Base-by-base conservation (phyloP, 2,797 vertebrate species). In the Siniperca obscura region DNA sequence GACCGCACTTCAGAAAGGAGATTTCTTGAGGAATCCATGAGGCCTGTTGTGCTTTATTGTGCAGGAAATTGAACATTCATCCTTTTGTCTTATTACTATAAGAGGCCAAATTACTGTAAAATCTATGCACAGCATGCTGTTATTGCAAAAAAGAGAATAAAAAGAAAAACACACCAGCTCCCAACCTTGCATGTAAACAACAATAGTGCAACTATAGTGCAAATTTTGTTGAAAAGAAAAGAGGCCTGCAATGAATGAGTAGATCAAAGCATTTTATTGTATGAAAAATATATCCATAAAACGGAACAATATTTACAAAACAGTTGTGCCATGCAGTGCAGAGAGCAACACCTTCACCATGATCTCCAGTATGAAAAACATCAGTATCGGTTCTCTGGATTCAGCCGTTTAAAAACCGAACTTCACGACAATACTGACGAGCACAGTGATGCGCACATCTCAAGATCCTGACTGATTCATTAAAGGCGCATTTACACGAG, bases 321-420 rank as follows among this genome's bases (percentile, higher is more conserved):
- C 76, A 75, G 52, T 74, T 67, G 78, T 61, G 61, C 84, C 83
- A 71, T 62, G 70, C 86, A 85, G 82, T 81, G 50, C 82, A 71
- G 83, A 87, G 81, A 83, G 76, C 75, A 80, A 82, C 81, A 70
- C 56, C 57, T 80, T 85, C 81, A 83, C 91, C 68, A 44, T 85
- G 82, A 77, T 87, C 92, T 80, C 85, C 91, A 91, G 94, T 93
- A 95, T 92, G 77, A 81, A 83, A 89, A 83, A 96, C 94, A 97
- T 99, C 98, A 96, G 98, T 97, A 91, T 89, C 97, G 95, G 95
- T 96, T 96, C 95, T 96, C 93, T 97, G 97, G 97, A 92, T 75
- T 78, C 55, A 90, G 87, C 91, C 97, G 94, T 98, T 99, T 97
- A 96, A 95, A 96, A 97, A 96, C 95, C 96, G 96, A 94, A 97